Conservation (phyloP, 2,888 invertebrate genomes). For the Anthophora plumipes region DNA sequence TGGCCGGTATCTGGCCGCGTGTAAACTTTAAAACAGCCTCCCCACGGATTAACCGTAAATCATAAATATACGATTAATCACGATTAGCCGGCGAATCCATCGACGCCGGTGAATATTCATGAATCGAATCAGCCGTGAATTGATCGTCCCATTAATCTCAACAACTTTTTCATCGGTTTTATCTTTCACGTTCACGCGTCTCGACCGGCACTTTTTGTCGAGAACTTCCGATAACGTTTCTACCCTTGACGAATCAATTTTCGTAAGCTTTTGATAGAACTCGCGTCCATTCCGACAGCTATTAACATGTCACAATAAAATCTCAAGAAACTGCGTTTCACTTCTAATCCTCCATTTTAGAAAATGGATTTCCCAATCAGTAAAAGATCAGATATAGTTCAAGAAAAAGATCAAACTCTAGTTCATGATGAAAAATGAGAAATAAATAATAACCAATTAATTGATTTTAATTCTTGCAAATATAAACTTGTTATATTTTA, state of each 20-base stretch:
- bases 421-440: too few species aligned
- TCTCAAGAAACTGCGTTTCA: too few species aligned
- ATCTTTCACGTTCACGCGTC: slow-evolving; percentile 2
- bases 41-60: slow-evolving; percentile 38
- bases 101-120: slow-evolving; percentile 38
- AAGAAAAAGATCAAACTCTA: too few species aligned
- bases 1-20: slow-evolving; percentile 26
- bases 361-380: too few species aligned
- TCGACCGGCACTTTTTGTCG: background rate
- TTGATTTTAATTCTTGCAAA: too few species aligned
- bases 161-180: background rate
- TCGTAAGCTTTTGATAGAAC: too few species aligned
- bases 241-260: background rate
- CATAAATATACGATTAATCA: slow-evolving; percentile 56
- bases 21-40: slow-evolving; percentile 35
- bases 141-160: slow-evolving; percentile 20
- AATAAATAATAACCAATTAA: too few species aligned
- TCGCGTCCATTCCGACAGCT: too few species aligned
- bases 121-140: slow-evolving; percentile 27
- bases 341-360: too few species aligned
- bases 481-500: too few species aligned
- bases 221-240: background rate
- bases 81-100: slow-evolving; percentile 48
- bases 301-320: too few species aligned
- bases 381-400: too few species aligned